Evolutionary conservation across 64 coral and sea anemone genomes (phyloP), one percentile per base, ranked within the genome.

Genomic region (Dendronephthya gigantea): DNA sequence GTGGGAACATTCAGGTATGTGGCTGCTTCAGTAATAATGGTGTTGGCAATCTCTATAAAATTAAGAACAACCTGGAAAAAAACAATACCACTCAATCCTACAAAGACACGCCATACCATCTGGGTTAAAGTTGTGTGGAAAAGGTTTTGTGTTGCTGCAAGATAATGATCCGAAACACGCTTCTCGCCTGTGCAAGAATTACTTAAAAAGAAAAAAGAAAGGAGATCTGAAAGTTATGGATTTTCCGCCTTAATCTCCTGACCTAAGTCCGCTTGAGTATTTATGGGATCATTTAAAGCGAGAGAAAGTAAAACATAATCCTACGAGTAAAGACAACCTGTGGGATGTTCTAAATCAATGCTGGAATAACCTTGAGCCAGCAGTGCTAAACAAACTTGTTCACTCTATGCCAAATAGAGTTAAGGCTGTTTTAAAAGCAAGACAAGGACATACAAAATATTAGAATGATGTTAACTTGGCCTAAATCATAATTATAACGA

Each of bases 401-500:
- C 7, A 27, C 30, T 75, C 72, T 19, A 79, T 35, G 32, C 31
- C 22, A 79, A 0, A 33, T 33, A 5, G 69, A 35, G 72, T 79
- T 34, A 30, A 79, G 37, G 72, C 72, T 79, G 72, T 79, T 34
- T 34, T 79, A 35, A 34, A 39, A 39, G 19, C 72, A 2, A 79
- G 37, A 79, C 1, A 33, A 79, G 72, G 72, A 35, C 72, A 79
- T 34, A 39, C 72, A 79, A 79, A 79, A 39, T 79, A 79, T 79
- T 79, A 79, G 1, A 13, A 62, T 27, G 17, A 62, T 22, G 17
- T 62, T 22, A 13, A 1, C 25, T 62, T 62, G 55, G 19, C 19
- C 25, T 17, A 62, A 17, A 27, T 62, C 7, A 62, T n/a, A n/a
- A n/a, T n/a, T 62, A 62, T n/a, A 62, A 62, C 17, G 7, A 62